These are phyloP conservation scores for Podotricha telesiphe DNA, from an alignment of 2,888 invertebrate genomes.

Conservation along the genomic window DNA sequence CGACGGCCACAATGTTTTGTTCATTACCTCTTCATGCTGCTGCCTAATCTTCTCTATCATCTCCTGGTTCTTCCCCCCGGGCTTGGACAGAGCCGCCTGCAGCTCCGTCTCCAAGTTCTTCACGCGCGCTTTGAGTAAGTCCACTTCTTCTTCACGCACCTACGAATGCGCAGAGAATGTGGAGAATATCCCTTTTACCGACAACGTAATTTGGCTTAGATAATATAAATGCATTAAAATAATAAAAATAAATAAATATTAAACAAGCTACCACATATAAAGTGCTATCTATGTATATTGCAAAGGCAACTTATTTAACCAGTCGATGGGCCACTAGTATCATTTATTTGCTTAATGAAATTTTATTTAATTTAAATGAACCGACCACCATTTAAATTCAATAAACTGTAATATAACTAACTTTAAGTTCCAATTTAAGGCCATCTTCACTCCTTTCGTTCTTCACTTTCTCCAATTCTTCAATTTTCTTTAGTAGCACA, in stretches of 20 bases:
- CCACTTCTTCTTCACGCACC: slow-evolving; percentile 82
- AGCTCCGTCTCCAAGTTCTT: slow-evolving; percentile 76
- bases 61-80: slow-evolving; percentile 77
- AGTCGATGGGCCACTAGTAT: no score
- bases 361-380: no score
- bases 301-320: no score
- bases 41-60: slow-evolving; percentile 78
- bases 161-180: no score
- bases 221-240: no score
- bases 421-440: slow-evolving; percentile 69
- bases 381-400: not conserved
- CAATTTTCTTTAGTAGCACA: slow-evolving; percentile 71
- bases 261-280: no score
- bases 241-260: no score
- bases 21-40: slow-evolving; percentile 78
- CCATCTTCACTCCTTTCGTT: slow-evolving; percentile 65
- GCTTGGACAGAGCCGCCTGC: slow-evolving; percentile 74
- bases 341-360: no score
- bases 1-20: not conserved
- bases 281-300: no score
- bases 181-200: no score
- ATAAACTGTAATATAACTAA: slow-evolving; percentile 41
- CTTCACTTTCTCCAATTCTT: slow-evolving; percentile 68
- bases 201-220: no score
- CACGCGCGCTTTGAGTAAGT: slow-evolving; percentile 76